Conservation (phyloP, 2,888 invertebrate genomes). For the Agrochola litura region DNA sequence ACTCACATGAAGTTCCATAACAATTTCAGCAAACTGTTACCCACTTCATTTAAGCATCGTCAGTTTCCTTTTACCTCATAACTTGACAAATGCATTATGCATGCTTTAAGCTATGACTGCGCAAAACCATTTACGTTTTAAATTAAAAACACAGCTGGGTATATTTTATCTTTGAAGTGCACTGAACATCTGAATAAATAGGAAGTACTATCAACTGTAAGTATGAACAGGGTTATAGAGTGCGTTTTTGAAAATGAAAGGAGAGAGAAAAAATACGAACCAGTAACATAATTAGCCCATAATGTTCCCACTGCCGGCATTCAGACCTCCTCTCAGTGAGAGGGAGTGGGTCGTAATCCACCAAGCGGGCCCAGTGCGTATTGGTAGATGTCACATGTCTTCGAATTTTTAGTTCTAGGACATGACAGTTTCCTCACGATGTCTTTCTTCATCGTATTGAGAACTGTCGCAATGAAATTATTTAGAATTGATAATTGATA, state of each 20-base stretch:
- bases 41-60: slow-evolving; percentile 16
- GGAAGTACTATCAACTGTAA: background rate
- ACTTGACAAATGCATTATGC: slow-evolving; percentile 28
- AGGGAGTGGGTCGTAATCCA: no score
- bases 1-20: slow-evolving; percentile 9
- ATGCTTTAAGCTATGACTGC: slow-evolving; percentile 14
- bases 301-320: no score
- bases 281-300: no score
- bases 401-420: no score
- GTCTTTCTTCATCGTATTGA: no score
- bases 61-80: slow-evolving; percentile 9
- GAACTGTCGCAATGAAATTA: no score
- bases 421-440: no score
- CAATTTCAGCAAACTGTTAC: slow-evolving; percentile 12
- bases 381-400: no score
- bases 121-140: slow-evolving; percentile 37
- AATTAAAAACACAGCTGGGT: slow-evolving; percentile 43
- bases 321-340: no score
- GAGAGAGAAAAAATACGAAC: no score
- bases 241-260: background rate
- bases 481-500: no score
- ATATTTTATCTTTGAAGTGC: slow-evolving; percentile 46
- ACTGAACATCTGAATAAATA: slow-evolving; percentile 50
- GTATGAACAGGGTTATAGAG: slow-evolving; percentile 13
- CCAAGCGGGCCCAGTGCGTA: no score